Evolutionary conservation across 2,113 vertebrate species (phyloP), one percentile per base, ranked within the genome.

Genomic region (Gadus chalcogrammus): DNA sequence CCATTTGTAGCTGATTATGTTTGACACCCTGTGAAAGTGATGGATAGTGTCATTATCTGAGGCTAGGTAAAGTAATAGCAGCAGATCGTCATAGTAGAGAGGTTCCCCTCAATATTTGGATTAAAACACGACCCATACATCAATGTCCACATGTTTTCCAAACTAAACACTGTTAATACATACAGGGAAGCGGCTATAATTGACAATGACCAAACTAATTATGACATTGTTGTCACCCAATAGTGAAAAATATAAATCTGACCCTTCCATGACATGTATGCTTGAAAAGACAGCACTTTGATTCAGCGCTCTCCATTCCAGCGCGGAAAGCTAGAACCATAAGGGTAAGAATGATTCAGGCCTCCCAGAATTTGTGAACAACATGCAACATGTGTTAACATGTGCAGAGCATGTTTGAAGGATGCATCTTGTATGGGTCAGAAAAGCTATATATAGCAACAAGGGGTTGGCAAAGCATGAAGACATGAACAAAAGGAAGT

Each of bases 1-100:
- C 64, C 76, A 61, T 80, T 24, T 72, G 76, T 68, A 56, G 64
- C 77, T 66, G 66, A 65, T 42, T 48, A 20, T 18, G 15, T 65
- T 65, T 52, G 64, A 18, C 38, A n/a, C 18, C 22, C 48, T 24
- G 63, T 48, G 13, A 58, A 69, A 64, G 48, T 73, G 70, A 76
- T 66, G 61, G 69, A 74, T 79, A 74, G 60, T 20, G 72, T 18
- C 15, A 75, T 77, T 66, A 75, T 55, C 53, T 53, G 28, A 4
- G 35, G 27, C 65, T 42, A 38, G 63, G 16, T 64, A 38, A 60
- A 63, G 56, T 61, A 71, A 82, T 69, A 62, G 58, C 18, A 4
- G 17, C 17, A 15, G 72, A n/a, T 5, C 71, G 53, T 22, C 67
- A 68, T 17, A 66, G 15, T 35, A 62, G 64, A 15, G 61, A 69